Conservation (phyloP, 2,888 invertebrate species). For the Villa cingulata region DNA sequence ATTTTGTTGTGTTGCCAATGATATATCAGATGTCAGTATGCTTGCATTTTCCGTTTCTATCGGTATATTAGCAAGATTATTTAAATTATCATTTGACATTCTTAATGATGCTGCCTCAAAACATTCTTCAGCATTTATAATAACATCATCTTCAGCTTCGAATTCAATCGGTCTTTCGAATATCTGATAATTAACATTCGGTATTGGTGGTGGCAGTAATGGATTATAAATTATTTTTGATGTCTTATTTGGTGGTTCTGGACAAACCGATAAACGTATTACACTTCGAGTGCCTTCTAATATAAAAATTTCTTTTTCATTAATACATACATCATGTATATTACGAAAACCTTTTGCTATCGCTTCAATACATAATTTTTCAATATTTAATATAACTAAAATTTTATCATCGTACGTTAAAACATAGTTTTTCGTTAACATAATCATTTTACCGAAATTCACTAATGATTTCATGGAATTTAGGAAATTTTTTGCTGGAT, state of each 20-base stretch:
- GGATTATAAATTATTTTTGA: conserved; percentile 33
- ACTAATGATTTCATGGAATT: conserved; percentile 18
- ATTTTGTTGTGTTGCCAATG: conserved; percentile 21
- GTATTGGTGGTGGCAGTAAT: conserved; percentile 29
- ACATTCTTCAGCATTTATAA: conserved; percentile 59
- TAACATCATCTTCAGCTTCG: conserved; percentile 35
- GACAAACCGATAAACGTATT: conserved; percentile 59
- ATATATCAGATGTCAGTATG: conserved; percentile 20
- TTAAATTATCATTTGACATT: conserved; percentile 38
- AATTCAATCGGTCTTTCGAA: conserved; percentile 31
- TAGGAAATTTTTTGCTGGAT: conserved; percentile 38
- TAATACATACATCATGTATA: conserved; percentile 28
- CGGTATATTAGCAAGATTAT: conserved; percentile 36
- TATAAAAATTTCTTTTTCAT: conserved; percentile 57
- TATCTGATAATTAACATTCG: conserved; percentile 20
- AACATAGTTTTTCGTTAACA: conserved; percentile 57
- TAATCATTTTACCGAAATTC: conserved; percentile 48
- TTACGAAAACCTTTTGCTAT: conserved; percentile 49
- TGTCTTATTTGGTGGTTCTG: conserved; percentile 42
- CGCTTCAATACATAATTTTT: conserved; percentile 49
- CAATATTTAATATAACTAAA: conserved; percentile 63
- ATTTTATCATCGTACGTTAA: conserved; percentile 58
- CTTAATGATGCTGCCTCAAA: conserved; percentile 53
- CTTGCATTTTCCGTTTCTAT: conserved; percentile 30
- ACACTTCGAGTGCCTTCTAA: conserved; percentile 66